Evolutionary conservation across 64 coral and sea anemone species (phyloP), one percentile per base, ranked within the genome.

Genomic region (Actinia tenebrosa): DNA sequence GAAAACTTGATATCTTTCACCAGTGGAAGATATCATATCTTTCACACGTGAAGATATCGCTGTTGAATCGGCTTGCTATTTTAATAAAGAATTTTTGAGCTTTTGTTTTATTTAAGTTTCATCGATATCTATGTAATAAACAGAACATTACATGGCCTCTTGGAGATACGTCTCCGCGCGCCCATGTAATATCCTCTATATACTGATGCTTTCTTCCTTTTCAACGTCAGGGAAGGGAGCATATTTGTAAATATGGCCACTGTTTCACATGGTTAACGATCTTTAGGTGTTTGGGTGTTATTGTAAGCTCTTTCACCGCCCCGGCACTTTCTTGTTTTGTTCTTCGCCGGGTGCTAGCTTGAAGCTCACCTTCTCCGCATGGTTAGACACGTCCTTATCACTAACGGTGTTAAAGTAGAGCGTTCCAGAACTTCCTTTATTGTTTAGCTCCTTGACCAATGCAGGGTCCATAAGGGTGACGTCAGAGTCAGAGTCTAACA

Each of bases 211-310:
- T 87, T 88, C 47, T 89, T 89, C 80, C 56, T 89, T 45, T 82
- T 37, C 56, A 16, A 89, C 87, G 3, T 89, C 58, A 80, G 87
- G 87, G 42, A 89, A 89, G 19, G 58, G 10, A 10, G 80, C 78
- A 45, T 89, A 37, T 52, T 60, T 43, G 47, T 61, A 89, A 53
- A 44, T 89, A 72, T 80, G 78, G 53, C 77, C 78, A 89, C 78
- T 64, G 78, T 0, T 80, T n/a, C 42, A 55, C 2, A 15, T 64
- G 78, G 9, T 55, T 81, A 6, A 8, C 58, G 10, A 80, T 71
- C 30, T 64, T 27, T 46, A 46, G 10, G 62, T 87, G 86, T 20
- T 87, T 87, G 22, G 71, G 61, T 22, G 86, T 42, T 13, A 87
- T 77, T 37, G 86, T 56, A 44, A 87, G 86, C 13, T 87, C 86